phyloP scores from a whole-genome alignment of 2,888 invertebrate species.

The Onthophagus sagittarius region DNA sequence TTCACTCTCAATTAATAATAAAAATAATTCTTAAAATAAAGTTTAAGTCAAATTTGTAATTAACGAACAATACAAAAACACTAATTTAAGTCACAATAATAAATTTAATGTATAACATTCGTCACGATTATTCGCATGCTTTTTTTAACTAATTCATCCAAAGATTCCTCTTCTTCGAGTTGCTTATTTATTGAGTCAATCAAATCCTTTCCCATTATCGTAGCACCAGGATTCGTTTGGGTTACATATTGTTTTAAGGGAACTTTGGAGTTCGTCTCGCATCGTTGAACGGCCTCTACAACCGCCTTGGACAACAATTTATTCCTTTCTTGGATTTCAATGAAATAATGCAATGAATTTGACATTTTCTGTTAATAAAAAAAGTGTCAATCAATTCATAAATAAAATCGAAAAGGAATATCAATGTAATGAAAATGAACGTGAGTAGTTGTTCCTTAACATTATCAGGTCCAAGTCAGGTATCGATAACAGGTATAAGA shows the following conservation, averaged over 20 bases:
- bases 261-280: neutral
- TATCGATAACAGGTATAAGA: conserved; percentile 7
- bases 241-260: neutral
- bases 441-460: neutral
- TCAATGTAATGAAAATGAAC: neutral
- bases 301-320: neutral
- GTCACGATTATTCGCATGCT: neutral
- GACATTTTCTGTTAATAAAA: neutral
- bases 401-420: neutral
- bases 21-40: too few relatives aligned
- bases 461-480: neutral
- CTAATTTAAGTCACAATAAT: too few relatives aligned
- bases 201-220: neutral
- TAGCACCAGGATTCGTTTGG: neutral
- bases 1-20: too few relatives aligned
- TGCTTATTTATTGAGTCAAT: neutral
- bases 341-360: neutral
- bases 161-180: neutral
- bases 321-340: neutral
- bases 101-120: neutral
- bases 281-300: neutral
- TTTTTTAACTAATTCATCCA: neutral
- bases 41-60: too few relatives aligned
- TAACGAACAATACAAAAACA: too few relatives aligned
- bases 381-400: neutral